phyloP scores from a whole-genome alignment of 1,140 invertebrate species.

The Musca domestica region DNA sequence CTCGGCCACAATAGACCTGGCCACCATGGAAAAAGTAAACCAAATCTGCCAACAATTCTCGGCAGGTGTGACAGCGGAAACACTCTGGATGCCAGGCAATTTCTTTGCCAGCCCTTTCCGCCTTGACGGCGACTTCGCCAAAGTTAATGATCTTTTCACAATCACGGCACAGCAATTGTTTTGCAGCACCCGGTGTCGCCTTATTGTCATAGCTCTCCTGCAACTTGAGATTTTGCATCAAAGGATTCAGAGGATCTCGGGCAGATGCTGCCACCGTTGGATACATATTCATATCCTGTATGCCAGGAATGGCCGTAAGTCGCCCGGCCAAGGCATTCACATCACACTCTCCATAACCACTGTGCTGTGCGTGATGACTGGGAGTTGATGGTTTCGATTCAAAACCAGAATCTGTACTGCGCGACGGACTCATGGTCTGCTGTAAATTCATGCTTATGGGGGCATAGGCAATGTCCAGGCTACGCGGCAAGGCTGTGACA shows the following conservation, averaged over 20 bases:
- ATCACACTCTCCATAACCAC: slow-evolving; percentile 27
- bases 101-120: slow-evolving; percentile 73
- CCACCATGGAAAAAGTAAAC: slow-evolving; percentile 87
- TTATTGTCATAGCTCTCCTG: not conserved
- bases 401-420: slow-evolving; percentile 50
- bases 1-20: slow-evolving; percentile 85
- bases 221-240: not conserved
- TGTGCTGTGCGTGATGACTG: too few relatives aligned
- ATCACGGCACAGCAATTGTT: slow-evolving; percentile 55
- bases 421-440: slow-evolving; percentile 34
- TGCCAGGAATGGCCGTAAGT: slow-evolving; percentile 43
- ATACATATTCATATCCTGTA: slow-evolving; percentile 51
- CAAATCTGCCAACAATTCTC: slow-evolving; percentile 83
- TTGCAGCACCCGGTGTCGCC: not conserved
- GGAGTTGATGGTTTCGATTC: slow-evolving; percentile 50
- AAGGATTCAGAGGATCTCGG: too few relatives aligned
- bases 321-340: slow-evolving; percentile 33
- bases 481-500: slow-evolving; percentile 55
- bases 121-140: slow-evolving; percentile 81
- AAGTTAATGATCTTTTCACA: slow-evolving; percentile 62
- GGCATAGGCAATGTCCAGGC: slow-evolving; percentile 24
- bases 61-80: slow-evolving; percentile 80
- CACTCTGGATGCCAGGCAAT: slow-evolving; percentile 84
- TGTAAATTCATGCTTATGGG: slow-evolving; percentile 22
- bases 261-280: slow-evolving; percentile 30